phyloP scores from a whole-genome alignment of 2,113 vertebrate species.

The Lepidothrix coronata region DNA sequence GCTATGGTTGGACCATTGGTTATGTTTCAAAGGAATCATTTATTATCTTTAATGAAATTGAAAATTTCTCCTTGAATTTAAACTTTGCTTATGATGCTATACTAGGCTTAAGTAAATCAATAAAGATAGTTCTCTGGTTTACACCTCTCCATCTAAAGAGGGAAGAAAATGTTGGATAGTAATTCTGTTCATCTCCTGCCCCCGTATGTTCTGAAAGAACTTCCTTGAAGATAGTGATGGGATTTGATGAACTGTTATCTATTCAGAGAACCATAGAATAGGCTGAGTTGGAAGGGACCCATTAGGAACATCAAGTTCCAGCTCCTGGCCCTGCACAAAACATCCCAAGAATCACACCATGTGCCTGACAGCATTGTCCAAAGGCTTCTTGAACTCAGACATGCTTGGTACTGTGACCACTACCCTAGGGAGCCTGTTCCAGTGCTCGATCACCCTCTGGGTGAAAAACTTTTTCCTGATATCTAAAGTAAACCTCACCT shows the following conservation, averaged over 20 bases:
- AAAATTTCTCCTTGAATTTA: constrained; percentile 21
- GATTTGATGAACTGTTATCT: neutral
- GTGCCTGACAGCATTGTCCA: neutral
- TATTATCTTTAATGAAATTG: neutral
- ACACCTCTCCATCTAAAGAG: neutral
- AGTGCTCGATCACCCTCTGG: neutral
- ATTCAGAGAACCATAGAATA: neutral
- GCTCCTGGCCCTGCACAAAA: neutral
- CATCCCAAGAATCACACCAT: neutral
- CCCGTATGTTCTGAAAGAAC: neutral
- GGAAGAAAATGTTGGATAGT: neutral
- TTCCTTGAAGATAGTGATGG: neutral
- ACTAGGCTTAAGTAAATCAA: neutral
- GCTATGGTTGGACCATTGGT: neutral
- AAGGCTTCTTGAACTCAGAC: neutral
- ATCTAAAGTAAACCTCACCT: neutral
- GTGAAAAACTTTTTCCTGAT: neutral
- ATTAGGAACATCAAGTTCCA: neutral
- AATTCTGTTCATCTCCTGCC: neutral
- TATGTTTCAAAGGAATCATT: neutral
- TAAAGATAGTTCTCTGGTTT: neutral
- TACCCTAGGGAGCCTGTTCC: neutral
- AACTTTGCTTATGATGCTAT: constrained; percentile 9
- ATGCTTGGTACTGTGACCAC: neutral
- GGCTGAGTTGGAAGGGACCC: neutral